Conservation (phyloP, 2,113 vertebrate genomes). For the Brachyhypopomus occidentalis region DNA sequence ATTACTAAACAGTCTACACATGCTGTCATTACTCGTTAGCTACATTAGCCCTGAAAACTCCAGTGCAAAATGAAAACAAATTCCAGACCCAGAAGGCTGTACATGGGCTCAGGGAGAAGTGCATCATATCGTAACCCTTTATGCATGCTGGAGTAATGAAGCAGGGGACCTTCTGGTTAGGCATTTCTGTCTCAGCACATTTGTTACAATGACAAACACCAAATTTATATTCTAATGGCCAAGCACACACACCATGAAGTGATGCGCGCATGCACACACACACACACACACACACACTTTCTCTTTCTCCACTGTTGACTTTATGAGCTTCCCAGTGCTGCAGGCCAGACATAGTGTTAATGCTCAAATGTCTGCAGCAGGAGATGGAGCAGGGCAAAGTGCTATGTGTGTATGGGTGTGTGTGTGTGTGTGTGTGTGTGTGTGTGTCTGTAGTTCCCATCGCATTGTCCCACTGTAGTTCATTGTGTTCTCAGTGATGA, state of each 20-base stretch:
- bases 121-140: too few relatives aligned
- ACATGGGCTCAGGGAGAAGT: too few relatives aligned
- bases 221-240: not conserved
- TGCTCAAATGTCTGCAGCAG: not conserved
- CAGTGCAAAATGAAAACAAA: too few relatives aligned
- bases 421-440: not conserved
- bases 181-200: too few relatives aligned
- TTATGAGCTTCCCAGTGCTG: not conserved
- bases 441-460: constrained; percentile 7
- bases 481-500: constrained; percentile 31
- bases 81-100: too few relatives aligned
- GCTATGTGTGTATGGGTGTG: not conserved
- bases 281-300: not conserved
- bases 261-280: not conserved
- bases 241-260: not conserved
- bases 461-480: not conserved
- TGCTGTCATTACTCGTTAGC: too few relatives aligned
- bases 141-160: too few relatives aligned
- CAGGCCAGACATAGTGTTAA: not conserved
- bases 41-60: too few relatives aligned
- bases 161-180: too few relatives aligned
- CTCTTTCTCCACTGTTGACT: not conserved
- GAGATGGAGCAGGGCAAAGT: not conserved
- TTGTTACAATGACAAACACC: not conserved
- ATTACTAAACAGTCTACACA: too few relatives aligned